Conservation (phyloP, 2,797 vertebrate species). For the Acipenser ruthenus region DNA sequence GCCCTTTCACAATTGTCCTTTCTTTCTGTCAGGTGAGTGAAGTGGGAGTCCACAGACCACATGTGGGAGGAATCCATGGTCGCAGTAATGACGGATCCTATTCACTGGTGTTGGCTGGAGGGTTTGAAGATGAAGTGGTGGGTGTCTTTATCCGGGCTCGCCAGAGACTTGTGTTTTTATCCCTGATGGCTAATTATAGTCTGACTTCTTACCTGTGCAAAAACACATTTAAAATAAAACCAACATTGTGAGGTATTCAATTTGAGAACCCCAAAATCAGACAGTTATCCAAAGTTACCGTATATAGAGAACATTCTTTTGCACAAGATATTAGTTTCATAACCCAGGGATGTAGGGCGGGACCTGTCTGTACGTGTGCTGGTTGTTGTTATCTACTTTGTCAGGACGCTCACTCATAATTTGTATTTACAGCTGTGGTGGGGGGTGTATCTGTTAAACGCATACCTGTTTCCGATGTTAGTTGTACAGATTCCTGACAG, state of each 20-base stretch:
- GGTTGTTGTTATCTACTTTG: no score
- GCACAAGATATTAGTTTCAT: neutral
- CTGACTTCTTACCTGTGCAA: conserved; percentile 78
- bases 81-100: conserved; percentile 95
- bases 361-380: no score
- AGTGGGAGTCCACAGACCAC: conserved; percentile 93
- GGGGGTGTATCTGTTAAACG: no score
- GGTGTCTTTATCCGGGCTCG: conserved; percentile 32
- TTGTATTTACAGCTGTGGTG: no score
- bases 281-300: conserved; percentile 67
- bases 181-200: conserved; percentile 93
- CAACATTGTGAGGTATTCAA: no score
- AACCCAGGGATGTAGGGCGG: no score
- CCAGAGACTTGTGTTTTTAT: conserved; percentile 6
- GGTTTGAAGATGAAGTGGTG: conserved; percentile 98
- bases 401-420: no score
- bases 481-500: no score
- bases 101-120: conserved; percentile 91
- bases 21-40: conserved; percentile 79
- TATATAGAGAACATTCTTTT: neutral
- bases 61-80: conserved; percentile 95
- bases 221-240: no score
- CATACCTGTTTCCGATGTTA: no score
- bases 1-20: neutral
- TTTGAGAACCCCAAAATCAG: conserved; percentile 90